A percentile compares a stretch with the other conserved stretches of the same genome.
Evolutionary conservation across 2,797 vertebrate genomes (phyloP).

Genomic region (Acanthurus tractus): DNA sequence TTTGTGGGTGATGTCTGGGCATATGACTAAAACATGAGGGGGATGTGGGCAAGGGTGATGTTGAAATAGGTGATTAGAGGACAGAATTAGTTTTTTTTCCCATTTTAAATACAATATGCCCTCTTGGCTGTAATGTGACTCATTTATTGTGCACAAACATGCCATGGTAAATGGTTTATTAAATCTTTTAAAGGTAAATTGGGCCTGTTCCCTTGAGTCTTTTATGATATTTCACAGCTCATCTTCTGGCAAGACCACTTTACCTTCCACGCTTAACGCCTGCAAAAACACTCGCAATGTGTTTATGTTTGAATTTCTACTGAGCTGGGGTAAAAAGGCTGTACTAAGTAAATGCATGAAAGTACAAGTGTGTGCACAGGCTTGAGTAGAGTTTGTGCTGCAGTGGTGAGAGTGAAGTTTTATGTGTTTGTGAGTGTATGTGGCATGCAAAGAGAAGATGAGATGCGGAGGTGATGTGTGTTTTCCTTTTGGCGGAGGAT

Average conservation of each 20-base stretch:
- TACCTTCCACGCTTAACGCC: constrained; percentile 37
- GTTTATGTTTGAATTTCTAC: constrained; percentile 43
- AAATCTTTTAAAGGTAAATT: constrained; percentile 50
- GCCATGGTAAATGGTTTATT: constrained; percentile 37
- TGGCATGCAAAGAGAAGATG: constrained; percentile 48
- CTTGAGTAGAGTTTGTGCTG: constrained; percentile 20
- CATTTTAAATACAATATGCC: not conserved
- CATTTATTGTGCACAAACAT: constrained; percentile 38
- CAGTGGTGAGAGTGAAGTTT: not conserved
- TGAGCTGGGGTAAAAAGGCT: not conserved
- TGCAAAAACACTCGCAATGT: constrained; percentile 42
- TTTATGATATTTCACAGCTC: constrained; percentile 56
- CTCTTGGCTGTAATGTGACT: constrained; percentile 30
- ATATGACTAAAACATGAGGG: constrained; percentile 28
- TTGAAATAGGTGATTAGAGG: constrained; percentile 16
- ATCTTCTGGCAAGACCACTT: constrained; percentile 54
- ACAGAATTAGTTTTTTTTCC: constrained; percentile 28
- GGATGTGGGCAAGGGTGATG: not conserved
- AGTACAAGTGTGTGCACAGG: constrained; percentile 21
- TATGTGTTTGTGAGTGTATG: constrained; percentile 40
- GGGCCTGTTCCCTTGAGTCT: constrained; percentile 29
- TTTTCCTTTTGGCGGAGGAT: constrained; percentile 64
- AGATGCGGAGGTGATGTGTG: constrained; percentile 56
- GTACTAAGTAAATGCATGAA: constrained; percentile 31
- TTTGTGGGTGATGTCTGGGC: constrained; percentile 14